Conservation (phyloP, 2,797 vertebrate species). For the Crypturellus tataupa region DNA sequence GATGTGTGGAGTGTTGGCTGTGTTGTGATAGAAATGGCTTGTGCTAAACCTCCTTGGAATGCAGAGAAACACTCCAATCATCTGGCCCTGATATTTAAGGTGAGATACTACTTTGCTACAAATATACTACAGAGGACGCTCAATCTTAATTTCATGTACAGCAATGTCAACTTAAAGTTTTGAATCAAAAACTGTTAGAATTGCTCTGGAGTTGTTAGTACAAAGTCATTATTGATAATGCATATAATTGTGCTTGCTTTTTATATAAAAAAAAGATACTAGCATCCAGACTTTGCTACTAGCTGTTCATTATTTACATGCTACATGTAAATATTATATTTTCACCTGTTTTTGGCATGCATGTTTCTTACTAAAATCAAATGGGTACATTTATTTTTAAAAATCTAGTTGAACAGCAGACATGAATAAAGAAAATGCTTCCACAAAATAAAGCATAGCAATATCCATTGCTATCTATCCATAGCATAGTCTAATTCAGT, state of each 20-base stretch:
- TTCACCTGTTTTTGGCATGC: background rate
- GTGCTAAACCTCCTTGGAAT: conserved; percentile 93
- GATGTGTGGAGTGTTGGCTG: conserved; percentile 94
- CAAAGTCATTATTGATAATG: background rate
- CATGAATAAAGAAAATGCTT: background rate
- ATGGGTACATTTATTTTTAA: background rate
- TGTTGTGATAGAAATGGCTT: conserved; percentile 92
- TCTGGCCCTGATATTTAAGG: conserved; percentile 93
- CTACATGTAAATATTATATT: background rate
- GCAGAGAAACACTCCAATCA: conserved; percentile 94
- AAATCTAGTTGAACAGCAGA: background rate
- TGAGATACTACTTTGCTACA: conserved; percentile 46
- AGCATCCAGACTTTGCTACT: background rate
- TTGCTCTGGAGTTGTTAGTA: background rate
- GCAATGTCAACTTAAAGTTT: background rate
- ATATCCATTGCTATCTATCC: too few relatives aligned
- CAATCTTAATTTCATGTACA: background rate
- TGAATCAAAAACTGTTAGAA: background rate
- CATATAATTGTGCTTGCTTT: background rate
- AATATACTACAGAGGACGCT: background rate
- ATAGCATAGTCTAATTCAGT: too few relatives aligned
- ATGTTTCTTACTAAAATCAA: background rate
- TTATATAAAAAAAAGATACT: background rate
- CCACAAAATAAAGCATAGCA: background rate
- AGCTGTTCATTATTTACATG: background rate